A percentile compares a stretch with the other conserved stretches of the same genome.
Conservation (phyloP, 2,113 vertebrate species). For the Sorex araneus region DNA sequence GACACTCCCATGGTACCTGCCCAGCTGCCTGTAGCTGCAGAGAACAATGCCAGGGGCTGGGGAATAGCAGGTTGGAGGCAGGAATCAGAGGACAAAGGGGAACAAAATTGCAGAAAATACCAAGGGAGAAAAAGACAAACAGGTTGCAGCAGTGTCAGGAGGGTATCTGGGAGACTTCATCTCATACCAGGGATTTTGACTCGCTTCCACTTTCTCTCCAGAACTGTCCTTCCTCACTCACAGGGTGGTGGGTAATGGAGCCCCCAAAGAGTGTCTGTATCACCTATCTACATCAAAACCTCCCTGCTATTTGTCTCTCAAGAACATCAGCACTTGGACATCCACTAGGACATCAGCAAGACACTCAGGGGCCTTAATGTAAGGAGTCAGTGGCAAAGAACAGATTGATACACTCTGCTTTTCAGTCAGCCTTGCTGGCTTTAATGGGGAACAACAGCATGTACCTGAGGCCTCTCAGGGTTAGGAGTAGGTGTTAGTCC, state of each 20-base stretch:
- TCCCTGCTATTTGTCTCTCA: not conserved
- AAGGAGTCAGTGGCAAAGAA: not conserved
- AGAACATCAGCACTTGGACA: not conserved
- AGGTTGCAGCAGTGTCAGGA: not conserved
- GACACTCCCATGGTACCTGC: no score
- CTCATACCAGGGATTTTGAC: not conserved
- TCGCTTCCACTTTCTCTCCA: not conserved
- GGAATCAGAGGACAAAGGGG: not conserved
- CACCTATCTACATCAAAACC: not conserved
- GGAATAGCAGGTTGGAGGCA: not conserved
- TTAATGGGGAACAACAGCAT: not conserved
- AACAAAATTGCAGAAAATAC: not conserved
- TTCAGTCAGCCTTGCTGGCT: not conserved
- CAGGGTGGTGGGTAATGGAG: not conserved
- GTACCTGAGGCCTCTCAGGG: no score
- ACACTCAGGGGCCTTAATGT: not conserved
- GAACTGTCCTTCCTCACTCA: not conserved
- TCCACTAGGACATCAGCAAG: not conserved
- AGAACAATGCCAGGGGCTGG: not conserved
- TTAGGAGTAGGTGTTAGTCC: not conserved
- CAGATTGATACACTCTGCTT: not conserved
- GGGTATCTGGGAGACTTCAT: no score
- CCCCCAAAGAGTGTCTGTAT: not conserved
- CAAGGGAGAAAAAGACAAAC: not conserved
- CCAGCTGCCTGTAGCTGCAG: not conserved